phyloP scores from a whole-genome alignment of 2,797 vertebrate species.

The Schizothorax lantsangensis region DNA sequence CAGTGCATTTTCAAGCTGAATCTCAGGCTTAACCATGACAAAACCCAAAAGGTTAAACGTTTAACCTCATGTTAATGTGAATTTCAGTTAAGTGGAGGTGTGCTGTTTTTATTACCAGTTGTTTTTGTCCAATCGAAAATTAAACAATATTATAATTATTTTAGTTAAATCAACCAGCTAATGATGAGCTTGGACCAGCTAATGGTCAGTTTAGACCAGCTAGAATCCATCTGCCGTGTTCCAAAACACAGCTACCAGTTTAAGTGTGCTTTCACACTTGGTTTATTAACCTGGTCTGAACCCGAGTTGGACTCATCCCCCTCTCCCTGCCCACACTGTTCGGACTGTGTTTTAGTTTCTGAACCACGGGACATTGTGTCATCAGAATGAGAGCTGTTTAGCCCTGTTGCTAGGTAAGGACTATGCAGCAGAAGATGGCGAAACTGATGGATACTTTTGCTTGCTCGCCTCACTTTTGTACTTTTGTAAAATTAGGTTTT shows the following conservation, averaged over 20 bases:
- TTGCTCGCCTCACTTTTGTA: neutral
- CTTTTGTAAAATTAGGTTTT: neutral
- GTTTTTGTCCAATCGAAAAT: neutral
- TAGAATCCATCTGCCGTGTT: neutral
- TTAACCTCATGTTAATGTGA: neutral
- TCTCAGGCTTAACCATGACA: neutral
- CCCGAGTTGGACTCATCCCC: neutral
- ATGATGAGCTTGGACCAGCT: neutral
- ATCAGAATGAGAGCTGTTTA: too few relatives aligned
- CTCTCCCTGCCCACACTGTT: neutral
- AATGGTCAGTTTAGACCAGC: neutral
- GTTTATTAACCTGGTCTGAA: neutral
- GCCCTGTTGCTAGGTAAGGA: neutral
- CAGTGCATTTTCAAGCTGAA: neutral
- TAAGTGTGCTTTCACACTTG: neutral
- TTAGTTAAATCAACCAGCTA: neutral
- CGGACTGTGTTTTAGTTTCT: neutral
- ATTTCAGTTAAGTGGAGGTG: neutral
- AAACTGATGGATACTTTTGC: neutral
- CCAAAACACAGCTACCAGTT: neutral
- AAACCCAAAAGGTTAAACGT: neutral
- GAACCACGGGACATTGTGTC: too few relatives aligned
- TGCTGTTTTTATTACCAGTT: neutral
- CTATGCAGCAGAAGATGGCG: neutral
- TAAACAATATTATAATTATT: neutral